Evolutionary conservation across 2,888 invertebrate genomes (phyloP), one percentile per base, ranked within the genome.

Genomic region (Geotrupes spiniger): DNA sequence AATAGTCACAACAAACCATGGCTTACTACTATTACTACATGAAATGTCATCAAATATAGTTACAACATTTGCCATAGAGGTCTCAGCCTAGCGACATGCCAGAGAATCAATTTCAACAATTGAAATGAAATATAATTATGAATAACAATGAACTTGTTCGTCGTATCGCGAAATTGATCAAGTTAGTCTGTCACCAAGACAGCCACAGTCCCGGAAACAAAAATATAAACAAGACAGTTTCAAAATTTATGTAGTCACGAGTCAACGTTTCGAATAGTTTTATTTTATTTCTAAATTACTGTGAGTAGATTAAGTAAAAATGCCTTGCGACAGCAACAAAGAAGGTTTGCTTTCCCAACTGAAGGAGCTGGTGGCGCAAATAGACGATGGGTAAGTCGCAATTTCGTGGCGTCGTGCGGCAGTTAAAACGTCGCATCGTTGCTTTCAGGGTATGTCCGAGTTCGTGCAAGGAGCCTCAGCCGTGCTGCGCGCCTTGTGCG

Each of bases 331-430:
- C 21, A 21, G 15, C 33, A 15, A 33, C 21, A 21, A 36, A 14
- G 17, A 17, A 14, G 25, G 43, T 6, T 33, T 49, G 4, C 33
- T 49, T 21, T 15, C 26, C 3, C 42, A 49, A 27, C 25, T 49
- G 12, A 40, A 49, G 27, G 43, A 42, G 8, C 25, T 49, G 9
- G 43, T 43, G 16, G 17, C 25, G 3, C 43, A 42, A 38, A 39
- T 49, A 26, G 40, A 42, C 21, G 42, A 49, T 28, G 42, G 48
- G 48, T 49, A 49, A 42, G 15, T 42, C 21, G 2, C 10, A 11
- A 2, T 28, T 4, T 10, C 4, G n/a, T 1, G 11, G n/a, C 5
- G 28, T 5, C n/a, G 11, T 1, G n/a, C 5, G n/a, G 12, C 9
- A 2, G 10, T 27, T 1, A 27, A 27, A n/a, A 27, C 9, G 28